phyloP scores from a whole-genome alignment of 2,888 invertebrate species.

The Cryptops parisi region DNA sequence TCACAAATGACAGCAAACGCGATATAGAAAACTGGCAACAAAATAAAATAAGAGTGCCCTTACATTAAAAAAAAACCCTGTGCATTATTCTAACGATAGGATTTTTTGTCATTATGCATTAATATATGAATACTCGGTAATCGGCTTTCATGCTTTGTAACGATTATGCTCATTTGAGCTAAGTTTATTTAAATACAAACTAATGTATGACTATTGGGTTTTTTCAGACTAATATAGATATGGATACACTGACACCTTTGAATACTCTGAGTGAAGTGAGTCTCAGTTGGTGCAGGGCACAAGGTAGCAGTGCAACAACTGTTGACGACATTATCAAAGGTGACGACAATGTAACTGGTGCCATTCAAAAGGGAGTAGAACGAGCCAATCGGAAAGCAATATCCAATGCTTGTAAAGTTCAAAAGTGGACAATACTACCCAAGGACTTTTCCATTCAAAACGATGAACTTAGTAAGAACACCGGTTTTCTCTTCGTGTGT shows the following conservation, averaged over 20 bases:
- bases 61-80: too few relatives aligned
- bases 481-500: too few relatives aligned
- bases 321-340: not conserved
- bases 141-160: too few relatives aligned
- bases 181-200: too few relatives aligned
- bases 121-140: too few relatives aligned
- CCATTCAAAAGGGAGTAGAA: not conserved
- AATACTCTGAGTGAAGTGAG: not conserved
- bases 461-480: not conserved
- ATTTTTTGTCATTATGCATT: too few relatives aligned
- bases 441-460: not conserved
- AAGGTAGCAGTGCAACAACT: not conserved
- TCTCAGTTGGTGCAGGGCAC: not conserved
- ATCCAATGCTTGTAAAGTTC: not conserved
- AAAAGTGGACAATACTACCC: not conserved
- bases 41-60: too few relatives aligned
- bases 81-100: too few relatives aligned
- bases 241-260: not conserved
- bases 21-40: too few relatives aligned
- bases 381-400: not conserved
- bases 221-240: not conserved
- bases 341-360: not conserved
- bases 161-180: too few relatives aligned
- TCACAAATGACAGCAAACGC: too few relatives aligned
- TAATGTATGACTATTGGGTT: too few relatives aligned